Evolutionary conservation across 2,797 vertebrate species (phyloP).

Genomic region (Tapirus indicus): DNA sequence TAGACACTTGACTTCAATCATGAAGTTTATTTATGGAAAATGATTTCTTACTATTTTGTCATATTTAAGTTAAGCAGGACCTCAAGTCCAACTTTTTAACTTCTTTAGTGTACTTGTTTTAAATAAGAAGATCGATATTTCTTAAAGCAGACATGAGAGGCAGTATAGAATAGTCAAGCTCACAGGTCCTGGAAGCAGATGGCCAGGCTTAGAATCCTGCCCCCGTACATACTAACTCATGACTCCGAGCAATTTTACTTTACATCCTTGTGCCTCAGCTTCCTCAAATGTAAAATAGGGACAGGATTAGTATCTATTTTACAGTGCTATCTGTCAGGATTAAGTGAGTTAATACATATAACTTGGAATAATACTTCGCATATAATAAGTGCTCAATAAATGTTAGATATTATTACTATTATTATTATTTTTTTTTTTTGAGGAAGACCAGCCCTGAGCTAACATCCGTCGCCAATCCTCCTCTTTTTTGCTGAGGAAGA

Average conservation of each 20-base stretch:
- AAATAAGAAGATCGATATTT: background rate
- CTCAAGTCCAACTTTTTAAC: background rate
- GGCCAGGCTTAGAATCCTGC: background rate
- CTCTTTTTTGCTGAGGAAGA: too few species aligned
- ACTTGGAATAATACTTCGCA: background rate
- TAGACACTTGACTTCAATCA: background rate
- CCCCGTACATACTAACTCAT: too few species aligned
- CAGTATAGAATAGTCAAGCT: background rate
- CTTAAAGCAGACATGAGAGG: background rate
- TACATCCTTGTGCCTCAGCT: background rate
- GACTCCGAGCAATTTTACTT: background rate
- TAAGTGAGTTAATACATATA: background rate
- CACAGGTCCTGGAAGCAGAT: background rate
- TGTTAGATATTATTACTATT: background rate
- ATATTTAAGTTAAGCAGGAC: background rate
- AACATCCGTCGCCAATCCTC: too few species aligned
- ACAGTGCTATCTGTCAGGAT: background rate
- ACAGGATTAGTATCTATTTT: background rate
- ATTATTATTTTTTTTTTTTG: constrained; percentile 27
- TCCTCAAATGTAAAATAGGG: background rate
- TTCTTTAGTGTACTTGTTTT: background rate
- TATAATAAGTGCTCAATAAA: background rate
- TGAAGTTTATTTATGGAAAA: background rate
- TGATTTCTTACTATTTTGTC: background rate
- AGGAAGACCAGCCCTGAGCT: too few species aligned